A percentile compares a stretch with the other conserved stretches of the same genome.
These are phyloP conservation scores for Catharus minimus DNA, from an alignment of 2,113 vertebrate genomes.

Conservation along the genomic window DNA sequence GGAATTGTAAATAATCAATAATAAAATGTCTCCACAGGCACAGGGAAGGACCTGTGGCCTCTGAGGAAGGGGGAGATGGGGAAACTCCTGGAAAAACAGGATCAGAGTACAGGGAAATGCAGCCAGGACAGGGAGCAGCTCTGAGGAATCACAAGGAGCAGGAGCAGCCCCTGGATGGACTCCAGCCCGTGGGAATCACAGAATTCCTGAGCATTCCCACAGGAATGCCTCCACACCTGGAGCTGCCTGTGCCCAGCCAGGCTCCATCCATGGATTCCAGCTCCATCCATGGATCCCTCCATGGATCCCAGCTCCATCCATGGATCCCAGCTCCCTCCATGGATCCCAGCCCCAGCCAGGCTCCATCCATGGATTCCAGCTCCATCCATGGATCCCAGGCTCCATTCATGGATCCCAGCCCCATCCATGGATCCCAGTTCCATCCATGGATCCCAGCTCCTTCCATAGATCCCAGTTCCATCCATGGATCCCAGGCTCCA, in stretches of 20 bases:
- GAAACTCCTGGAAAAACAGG: background rate
- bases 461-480: too few relatives aligned
- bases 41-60: rapidly evolving
- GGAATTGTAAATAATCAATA: background rate
- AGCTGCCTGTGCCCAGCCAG: rapidly evolving
- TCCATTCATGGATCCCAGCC: too few relatives aligned
- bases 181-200: background rate
- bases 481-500: too few relatives aligned
- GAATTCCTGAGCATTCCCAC: background rate
- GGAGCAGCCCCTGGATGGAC: background rate
- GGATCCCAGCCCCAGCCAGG: background rate
- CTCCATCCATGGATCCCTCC: too few relatives aligned
- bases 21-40: rapidly evolving
- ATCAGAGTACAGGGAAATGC: background rate
- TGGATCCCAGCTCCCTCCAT: too few relatives aligned
- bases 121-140: background rate
- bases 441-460: too few relatives aligned
- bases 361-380: too few relatives aligned
- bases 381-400: too few relatives aligned
- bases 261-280: background rate
- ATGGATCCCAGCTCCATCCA: too few relatives aligned
- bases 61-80: background rate
- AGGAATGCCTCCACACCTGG: background rate
- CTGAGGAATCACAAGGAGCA: background rate
- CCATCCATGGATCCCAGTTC: too few relatives aligned